Conservation (phyloP, 2,888 invertebrate species). For the Hofmannophila pseudospretella region DNA sequence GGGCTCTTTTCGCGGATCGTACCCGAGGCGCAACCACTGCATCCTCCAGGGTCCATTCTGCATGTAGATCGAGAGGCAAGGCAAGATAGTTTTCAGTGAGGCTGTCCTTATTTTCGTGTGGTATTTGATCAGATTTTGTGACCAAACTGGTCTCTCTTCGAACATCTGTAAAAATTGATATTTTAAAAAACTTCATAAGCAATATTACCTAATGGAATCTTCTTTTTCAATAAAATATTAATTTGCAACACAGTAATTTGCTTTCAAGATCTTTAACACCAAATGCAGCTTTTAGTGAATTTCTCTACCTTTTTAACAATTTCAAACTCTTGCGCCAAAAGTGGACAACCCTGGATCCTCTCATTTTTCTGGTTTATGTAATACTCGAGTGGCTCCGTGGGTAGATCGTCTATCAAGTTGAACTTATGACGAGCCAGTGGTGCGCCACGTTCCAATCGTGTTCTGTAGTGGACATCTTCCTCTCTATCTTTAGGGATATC, state of each 20-base stretch:
- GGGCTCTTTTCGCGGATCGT: conserved; percentile 92
- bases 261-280: too few species aligned
- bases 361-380: conserved; percentile 75
- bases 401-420: conserved; percentile 79
- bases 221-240: too few species aligned
- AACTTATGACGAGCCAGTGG: conserved; percentile 81
- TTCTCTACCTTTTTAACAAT: conserved; percentile 63
- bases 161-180: conserved; percentile 79
- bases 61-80: conserved; percentile 91
- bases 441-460: conserved; percentile 38
- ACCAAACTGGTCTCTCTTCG: conserved; percentile 93
- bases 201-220: too few species aligned
- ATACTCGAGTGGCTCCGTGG: conserved; percentile 78
- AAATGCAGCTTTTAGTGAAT: too few species aligned
- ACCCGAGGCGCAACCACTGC: conserved; percentile 93
- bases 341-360: conserved; percentile 55
- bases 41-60: conserved; percentile 95
- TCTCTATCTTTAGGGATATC: conserved; percentile 32
- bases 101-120: conserved; percentile 79
- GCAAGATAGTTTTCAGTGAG: conserved; percentile 86
- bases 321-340: conserved; percentile 58
- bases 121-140: conserved; percentile 84
- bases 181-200: too few species aligned
- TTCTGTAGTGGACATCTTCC: conserved; percentile 45
- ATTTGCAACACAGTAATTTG: too few species aligned